Percentiles rank a stretch among this genome's conserved stretches.
Conservation (phyloP, 2,888 invertebrate species). For the Aphrophora alni region DNA sequence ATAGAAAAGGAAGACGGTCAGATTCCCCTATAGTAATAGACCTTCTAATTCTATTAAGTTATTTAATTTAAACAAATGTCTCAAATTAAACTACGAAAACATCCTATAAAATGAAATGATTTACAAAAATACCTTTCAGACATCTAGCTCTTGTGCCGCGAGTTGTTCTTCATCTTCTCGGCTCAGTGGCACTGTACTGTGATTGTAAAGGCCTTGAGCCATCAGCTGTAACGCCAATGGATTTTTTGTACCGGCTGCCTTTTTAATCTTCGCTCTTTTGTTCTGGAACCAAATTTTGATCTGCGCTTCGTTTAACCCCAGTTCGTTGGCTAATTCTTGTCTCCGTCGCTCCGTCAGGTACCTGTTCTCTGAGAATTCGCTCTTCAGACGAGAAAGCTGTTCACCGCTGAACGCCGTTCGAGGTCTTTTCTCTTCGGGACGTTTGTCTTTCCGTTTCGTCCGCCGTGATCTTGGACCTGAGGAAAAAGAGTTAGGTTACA, state of each 20-base stretch:
- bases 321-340: constrained; percentile 87
- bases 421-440: constrained; percentile 81
- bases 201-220: constrained; percentile 95
- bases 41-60: too few species aligned
- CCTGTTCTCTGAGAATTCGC: constrained; percentile 91
- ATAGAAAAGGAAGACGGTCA: too few species aligned
- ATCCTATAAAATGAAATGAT: too few species aligned
- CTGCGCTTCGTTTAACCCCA: constrained; percentile 94
- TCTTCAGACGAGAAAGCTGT: constrained; percentile 87
- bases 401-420: constrained; percentile 96
- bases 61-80: too few species aligned
- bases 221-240: constrained; percentile 88
- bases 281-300: constrained; percentile 99
- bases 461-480: constrained; percentile 67
- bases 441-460: constrained; percentile 59
- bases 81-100: too few species aligned
- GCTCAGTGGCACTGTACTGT: constrained; percentile 77
- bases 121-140: background rate
- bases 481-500: constrained; percentile 43
- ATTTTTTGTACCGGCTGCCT: constrained; percentile 83
- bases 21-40: too few species aligned
- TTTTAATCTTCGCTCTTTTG: constrained; percentile 96
- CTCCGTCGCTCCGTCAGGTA: constrained; percentile 92
- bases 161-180: constrained; percentile 76
- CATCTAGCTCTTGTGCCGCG: constrained; percentile 34